Evolutionary conservation across 2,797 vertebrate genomes (phyloP), one percentile per base, ranked within the genome.

Genomic region (Carcharodon carcharias): DNA sequence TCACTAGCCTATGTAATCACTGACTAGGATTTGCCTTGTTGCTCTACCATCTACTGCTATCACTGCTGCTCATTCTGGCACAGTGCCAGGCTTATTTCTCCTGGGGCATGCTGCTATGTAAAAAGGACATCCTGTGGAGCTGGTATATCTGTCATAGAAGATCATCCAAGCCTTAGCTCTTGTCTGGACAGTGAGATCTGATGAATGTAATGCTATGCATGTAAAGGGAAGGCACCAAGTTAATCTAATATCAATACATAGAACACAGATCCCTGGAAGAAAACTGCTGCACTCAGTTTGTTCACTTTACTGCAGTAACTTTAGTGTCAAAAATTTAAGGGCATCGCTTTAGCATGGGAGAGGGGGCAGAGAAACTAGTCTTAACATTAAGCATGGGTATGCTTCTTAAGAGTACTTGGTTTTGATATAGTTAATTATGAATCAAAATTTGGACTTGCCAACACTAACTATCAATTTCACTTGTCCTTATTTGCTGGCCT

Each of bases 41-140:
- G 58, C 58, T 92, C 56, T n/a, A 18, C 89, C 89, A 92, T 92
- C 89, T 92, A 67, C 93, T 54, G 67, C 67, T 71, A 63, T 63
- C 58, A n/a, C 31, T 63, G 35, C 58, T 92, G 14, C 56, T 92
- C 58, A 92, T 92, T 92, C 40, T 92, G 82, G 89, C 89, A 31
- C 56, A 63, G 58, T 35, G n/a, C 35, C 18, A 1, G 58, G 16
- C 7, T 18, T 92, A 58, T 56, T 92, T 92, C 89, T 92, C 89
- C 35, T 92, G 89, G 89, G 35, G 40, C 58, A 61, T 63, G 58
- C 56, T n/a, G 35, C 89, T 40, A 40, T 40, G 5, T 92, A 92
- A 35, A 92, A 56, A 89, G 35, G 58, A 65, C 18, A 65, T 65
- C 35, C 35, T 92, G 89, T 63, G 58, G 35, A 21, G 89, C 61